phyloP scores from a whole-genome alignment of 1,140 invertebrate species.

The Mycetomoellerius zeteki region DNA sequence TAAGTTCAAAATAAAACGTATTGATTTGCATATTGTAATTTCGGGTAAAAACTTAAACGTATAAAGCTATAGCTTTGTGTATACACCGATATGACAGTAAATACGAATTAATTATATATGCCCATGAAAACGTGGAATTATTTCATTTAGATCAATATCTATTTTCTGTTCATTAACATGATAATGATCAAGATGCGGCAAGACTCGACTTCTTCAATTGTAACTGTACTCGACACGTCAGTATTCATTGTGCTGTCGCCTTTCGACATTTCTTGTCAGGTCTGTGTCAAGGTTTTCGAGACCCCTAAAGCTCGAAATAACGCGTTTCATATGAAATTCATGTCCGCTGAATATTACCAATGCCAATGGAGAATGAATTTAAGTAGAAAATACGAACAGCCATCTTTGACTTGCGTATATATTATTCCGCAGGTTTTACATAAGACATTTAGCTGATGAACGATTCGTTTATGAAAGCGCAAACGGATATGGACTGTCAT shows the following conservation, averaged over 20 bases:
- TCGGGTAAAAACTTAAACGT: background rate
- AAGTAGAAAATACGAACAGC: slow-evolving; percentile 4
- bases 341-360: background rate
- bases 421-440: background rate
- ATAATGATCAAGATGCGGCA: slow-evolving; percentile 73
- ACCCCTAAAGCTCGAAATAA: slow-evolving; percentile 35
- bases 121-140: slow-evolving; percentile 3
- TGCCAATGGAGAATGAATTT: background rate
- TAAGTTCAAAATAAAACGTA: background rate
- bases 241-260: slow-evolving; percentile 76
- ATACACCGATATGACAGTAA: background rate
- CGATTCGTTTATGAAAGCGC: slow-evolving; percentile 28
- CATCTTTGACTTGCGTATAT: background rate
- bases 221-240: slow-evolving; percentile 67
- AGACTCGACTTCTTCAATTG: slow-evolving; percentile 65
- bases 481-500: slow-evolving; percentile 16
- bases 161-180: slow-evolving; percentile 68
- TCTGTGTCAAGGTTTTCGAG: slow-evolving; percentile 63
- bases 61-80: no score
- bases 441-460: slow-evolving; percentile 16
- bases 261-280: slow-evolving; percentile 77
- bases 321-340: background rate
- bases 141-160: background rate
- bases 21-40: slow-evolving; percentile 20
- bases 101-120: slow-evolving; percentile 18